A percentile compares a stretch with the other conserved stretches of the same genome.
Conservation (phyloP, 2,888 invertebrate genomes). For the Stenchaetothrips biformis region DNA sequence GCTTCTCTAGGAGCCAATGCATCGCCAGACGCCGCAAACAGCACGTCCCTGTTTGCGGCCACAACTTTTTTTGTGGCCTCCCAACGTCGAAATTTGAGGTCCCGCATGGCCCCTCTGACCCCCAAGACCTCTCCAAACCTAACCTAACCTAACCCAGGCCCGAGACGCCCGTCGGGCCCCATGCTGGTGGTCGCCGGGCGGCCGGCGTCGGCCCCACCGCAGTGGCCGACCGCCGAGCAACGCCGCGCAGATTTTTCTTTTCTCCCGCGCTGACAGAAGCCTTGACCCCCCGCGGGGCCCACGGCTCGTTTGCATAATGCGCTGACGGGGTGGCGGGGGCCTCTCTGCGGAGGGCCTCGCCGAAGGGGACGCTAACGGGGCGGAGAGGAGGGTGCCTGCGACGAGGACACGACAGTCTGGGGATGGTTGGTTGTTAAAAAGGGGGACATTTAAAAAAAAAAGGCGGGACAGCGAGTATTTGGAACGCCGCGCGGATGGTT, state of each 20-base stretch:
- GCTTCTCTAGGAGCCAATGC: too few relatives aligned
- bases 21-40: too few relatives aligned
- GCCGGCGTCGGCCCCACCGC: too few relatives aligned
- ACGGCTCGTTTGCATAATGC: conserved; percentile 2
- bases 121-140: too few relatives aligned
- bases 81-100: too few relatives aligned
- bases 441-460: neutral
- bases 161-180: too few relatives aligned
- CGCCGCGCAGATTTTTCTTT: neutral
- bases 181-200: too few relatives aligned
- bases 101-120: too few relatives aligned
- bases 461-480: neutral
- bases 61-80: too few relatives aligned
- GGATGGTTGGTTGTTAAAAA: neutral
- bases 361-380: neutral
- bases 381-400: too few relatives aligned
- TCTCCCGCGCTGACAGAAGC: conserved; percentile 10
- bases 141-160: too few relatives aligned
- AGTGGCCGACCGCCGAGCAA: neutral
- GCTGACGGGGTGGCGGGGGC: neutral
- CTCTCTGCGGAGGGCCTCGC: neutral
- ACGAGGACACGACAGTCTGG: neutral
- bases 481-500: neutral
- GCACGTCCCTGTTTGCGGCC: too few relatives aligned
- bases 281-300: conserved; percentile 3